These are phyloP conservation scores for Onychostruthus taczanowskii DNA, from an alignment of 2,113 vertebrate genomes.

Conservation along the genomic window DNA sequence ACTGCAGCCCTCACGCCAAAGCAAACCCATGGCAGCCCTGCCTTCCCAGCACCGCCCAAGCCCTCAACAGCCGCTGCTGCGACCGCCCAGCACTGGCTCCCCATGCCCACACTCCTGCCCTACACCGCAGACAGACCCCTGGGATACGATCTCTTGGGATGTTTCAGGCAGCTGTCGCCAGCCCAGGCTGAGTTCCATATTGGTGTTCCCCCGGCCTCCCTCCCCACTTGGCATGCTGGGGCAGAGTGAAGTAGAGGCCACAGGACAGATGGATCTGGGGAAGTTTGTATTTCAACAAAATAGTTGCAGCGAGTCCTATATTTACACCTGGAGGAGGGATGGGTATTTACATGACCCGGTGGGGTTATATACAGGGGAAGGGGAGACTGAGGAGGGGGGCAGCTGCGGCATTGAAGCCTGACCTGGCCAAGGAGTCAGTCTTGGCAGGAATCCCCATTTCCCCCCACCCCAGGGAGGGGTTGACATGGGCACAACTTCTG, in stretches of 20 bases:
- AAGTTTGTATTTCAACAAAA: slow-evolving; percentile 87
- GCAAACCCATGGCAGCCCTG: background rate
- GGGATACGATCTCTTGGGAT: fast-evolving
- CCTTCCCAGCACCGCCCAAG: background rate
- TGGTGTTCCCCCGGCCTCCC: fast-evolving
- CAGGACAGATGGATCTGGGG: background rate
- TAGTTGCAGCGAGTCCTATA: slow-evolving; percentile 86
- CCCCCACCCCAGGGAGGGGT: background rate
- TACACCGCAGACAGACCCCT: fast-evolving
- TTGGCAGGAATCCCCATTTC: background rate
- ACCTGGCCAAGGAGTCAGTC: background rate
- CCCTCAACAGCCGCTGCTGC: background rate
- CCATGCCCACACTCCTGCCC: fast-evolving
- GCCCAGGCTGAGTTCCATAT: background rate
- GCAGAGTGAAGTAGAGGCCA: slow-evolving; percentile 29
- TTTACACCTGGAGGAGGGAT: slow-evolving; percentile 68
- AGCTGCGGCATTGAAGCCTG: background rate
- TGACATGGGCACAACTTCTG: background rate
- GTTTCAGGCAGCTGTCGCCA: background rate
- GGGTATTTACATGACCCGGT: slow-evolving; percentile 32
- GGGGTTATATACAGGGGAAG: slow-evolving; percentile 15
- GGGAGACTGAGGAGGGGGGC: background rate
- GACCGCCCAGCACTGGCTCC: fast-evolving
- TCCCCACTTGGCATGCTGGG: background rate
- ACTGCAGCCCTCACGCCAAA: background rate